A percentile compares a stretch with the other conserved stretches of the same genome.
These are phyloP conservation scores for Deilephila porcellus DNA, from an alignment of 2,888 invertebrate species.

Conservation along the genomic window DNA sequence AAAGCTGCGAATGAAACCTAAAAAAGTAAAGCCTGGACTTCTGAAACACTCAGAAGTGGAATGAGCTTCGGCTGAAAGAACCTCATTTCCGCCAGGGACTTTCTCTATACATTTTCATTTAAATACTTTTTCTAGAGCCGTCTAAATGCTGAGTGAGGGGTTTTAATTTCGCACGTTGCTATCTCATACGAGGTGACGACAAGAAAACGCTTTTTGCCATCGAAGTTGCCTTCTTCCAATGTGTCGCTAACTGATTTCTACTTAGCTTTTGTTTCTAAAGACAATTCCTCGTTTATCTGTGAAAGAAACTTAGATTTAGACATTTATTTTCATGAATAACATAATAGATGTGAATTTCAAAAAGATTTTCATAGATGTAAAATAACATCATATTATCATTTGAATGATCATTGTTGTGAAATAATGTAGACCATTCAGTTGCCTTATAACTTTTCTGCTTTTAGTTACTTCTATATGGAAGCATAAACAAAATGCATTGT, in stretches of 20 bases:
- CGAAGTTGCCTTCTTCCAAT: constrained; percentile 33
- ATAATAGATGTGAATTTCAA: neutral
- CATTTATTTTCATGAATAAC: neutral
- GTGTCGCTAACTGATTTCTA: constrained; percentile 18
- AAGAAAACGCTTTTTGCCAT: constrained; percentile 59
- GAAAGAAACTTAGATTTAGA: neutral
- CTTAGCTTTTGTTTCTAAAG: constrained; percentile 17
- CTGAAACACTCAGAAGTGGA: constrained; percentile 73
- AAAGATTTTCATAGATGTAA: no score
- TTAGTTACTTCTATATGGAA: neutral
- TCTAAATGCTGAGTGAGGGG: constrained; percentile 66
- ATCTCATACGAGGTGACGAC: constrained; percentile 67
- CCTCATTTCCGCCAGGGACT: constrained; percentile 79
- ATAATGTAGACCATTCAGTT: no score
- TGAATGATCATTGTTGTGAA: no score
- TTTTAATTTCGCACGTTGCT: constrained; percentile 76
- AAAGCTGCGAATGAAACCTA: constrained; percentile 49
- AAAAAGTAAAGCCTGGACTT: constrained; percentile 61
- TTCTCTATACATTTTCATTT: constrained; percentile 83
- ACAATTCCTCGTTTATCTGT: constrained; percentile 12
- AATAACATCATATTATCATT: no score
- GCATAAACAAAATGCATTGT: neutral
- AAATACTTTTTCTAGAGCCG: constrained; percentile 71
- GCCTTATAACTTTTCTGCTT: no score
- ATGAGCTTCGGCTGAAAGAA: constrained; percentile 75